These are phyloP conservation scores for Aphyosemion australe DNA, from an alignment of 2,113 vertebrate species.

Conservation along the genomic window DNA sequence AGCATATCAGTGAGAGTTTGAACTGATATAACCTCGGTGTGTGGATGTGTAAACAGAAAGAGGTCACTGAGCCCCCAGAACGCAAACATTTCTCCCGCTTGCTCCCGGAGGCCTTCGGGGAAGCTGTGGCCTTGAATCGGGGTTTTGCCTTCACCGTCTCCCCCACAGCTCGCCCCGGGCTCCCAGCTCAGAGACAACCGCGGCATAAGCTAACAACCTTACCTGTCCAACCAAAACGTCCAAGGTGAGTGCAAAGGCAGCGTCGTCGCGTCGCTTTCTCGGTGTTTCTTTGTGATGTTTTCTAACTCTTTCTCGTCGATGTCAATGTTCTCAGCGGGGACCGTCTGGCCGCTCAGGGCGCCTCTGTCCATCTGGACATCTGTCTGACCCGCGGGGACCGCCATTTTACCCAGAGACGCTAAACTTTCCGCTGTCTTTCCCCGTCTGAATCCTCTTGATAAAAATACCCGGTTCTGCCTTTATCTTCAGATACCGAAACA, in stretches of 20 bases:
- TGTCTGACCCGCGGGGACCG: constrained; percentile 63
- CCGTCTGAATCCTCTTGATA: not conserved
- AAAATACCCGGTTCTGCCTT: constrained; percentile 40
- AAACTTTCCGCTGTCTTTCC: not conserved
- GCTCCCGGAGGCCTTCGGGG: constrained; percentile 44
- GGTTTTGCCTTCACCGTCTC: not conserved
- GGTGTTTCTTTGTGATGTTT: constrained; percentile 76
- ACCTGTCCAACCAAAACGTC: constrained; percentile 85
- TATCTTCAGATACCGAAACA: constrained; percentile 30
- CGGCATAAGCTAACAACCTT: not conserved
- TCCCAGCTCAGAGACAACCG: not conserved
- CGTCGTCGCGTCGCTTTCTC: constrained; percentile 64
- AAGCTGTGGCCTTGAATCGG: constrained; percentile 40
- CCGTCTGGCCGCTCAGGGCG: constrained; percentile 61
- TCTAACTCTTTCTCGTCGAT: constrained; percentile 83
- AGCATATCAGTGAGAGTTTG: no score
- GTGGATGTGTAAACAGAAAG: not conserved
- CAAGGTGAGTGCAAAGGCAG: constrained; percentile 80
- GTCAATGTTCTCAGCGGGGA: constrained; percentile 72
- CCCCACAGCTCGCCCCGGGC: not conserved
- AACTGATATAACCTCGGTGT: no score
- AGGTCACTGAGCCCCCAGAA: not conserved
- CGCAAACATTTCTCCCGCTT: constrained; percentile 15
- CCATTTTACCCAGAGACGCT: constrained; percentile 56
- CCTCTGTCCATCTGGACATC: constrained; percentile 69